Base-by-base conservation (phyloP, 2,888 invertebrate genomes). In the Pammene aurita region DNA sequence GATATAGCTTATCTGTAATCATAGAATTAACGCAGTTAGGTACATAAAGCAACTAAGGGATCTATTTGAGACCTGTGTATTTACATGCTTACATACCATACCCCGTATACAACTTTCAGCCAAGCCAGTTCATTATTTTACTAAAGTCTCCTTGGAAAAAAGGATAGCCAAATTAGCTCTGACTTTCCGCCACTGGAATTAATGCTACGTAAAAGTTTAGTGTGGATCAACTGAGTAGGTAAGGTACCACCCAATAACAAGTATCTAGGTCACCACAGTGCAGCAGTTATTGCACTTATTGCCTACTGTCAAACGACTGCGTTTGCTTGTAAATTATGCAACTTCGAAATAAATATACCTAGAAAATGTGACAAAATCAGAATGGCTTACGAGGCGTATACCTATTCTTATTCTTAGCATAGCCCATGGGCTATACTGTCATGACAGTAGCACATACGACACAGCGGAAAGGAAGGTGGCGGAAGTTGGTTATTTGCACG, bases 401-500 rank as follows among this genome's bases (percentile, higher is more conserved):
- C n/a, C n/a, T n/a, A n/a, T 5, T 58, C n/a, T 54, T 34, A 34
- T 52, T 26, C 26, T 26, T 26, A 26, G 41, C 48, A 26, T 26
- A 48, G n/a, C 13, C 46, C 54, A 54, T n/a, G n/a, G n/a, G n/a
- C n/a, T n/a, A n/a, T n/a, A n/a, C n/a, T n/a, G n/a, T n/a, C n/a
- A n/a, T 14, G 26, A 26, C 16, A 38, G 54, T 16, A 4, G 46
- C 18, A 46, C 55, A 5, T 58, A 58, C 38, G 38, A 56, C 16
- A 66, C 44, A 26, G 55, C 54, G 64, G 65, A 56, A 48, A 65
- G 18, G 18, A 41, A 6, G 48, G n/a, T 16, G 50, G 13, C 41
- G 57, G 58, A 66, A 66, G 66, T 44, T 13, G 34, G 66, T 66
- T 66, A 66, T 66, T 58, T 66, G 41, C 66, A 66, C 16, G 42